phyloP scores from a whole-genome alignment of 2,113 vertebrate genomes.

The Connochaetes taurinus region DNA sequence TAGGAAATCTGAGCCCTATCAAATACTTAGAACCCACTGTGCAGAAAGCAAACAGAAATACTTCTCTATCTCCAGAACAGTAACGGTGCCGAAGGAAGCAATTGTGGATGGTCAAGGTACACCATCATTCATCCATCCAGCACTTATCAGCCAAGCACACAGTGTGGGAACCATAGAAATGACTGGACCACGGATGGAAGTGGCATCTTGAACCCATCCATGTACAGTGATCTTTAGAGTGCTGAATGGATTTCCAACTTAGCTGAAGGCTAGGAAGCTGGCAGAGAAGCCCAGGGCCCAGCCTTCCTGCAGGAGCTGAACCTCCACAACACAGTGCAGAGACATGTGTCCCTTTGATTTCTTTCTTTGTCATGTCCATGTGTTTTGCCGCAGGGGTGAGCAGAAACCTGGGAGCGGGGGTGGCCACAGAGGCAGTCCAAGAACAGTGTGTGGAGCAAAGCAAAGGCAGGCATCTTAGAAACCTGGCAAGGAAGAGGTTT shows the following conservation, averaged over 20 bases:
- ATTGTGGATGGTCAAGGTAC: not conserved
- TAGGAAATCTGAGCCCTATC: not conserved
- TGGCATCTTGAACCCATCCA: not conserved
- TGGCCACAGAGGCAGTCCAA: not conserved
- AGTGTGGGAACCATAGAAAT: not conserved
- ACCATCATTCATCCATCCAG: not conserved
- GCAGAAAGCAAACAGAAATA: not conserved
- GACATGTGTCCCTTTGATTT: not conserved
- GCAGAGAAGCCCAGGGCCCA: not conserved
- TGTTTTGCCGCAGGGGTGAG: not conserved
- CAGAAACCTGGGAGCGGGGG: not conserved
- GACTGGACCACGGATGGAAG: not conserved
- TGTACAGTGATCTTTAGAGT: not conserved
- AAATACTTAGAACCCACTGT: not conserved
- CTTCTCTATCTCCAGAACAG: not conserved
- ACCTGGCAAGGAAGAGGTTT: not conserved
- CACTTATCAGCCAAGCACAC: not conserved
- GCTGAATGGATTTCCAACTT: not conserved
- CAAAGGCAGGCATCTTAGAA: not conserved
- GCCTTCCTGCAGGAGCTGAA: not conserved
- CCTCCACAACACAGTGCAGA: not conserved
- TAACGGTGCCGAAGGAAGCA: not conserved
- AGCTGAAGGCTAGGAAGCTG: not conserved
- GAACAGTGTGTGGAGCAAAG: not conserved
- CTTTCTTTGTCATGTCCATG: not conserved